Conservation (phyloP, 2,888 invertebrate genomes). For the Nomada lathburiana region DNA sequence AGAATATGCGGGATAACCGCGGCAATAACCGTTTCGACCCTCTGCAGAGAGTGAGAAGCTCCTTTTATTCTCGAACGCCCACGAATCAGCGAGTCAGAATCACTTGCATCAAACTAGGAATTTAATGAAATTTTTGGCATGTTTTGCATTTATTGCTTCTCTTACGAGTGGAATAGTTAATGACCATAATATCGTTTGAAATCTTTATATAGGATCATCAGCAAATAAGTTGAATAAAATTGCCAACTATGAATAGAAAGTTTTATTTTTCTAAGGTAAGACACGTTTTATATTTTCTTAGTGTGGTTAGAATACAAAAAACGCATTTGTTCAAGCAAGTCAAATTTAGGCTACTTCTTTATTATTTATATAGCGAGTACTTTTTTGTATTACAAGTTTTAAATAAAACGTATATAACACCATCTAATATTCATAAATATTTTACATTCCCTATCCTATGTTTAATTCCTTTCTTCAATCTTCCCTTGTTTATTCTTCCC, state of each 20-base stretch:
- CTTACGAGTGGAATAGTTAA: neutral
- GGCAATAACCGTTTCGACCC: slow-evolving; percentile 70
- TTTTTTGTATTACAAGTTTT: too few species aligned
- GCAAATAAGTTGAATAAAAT: neutral
- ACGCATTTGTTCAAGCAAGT: too few species aligned
- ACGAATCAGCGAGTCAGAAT: slow-evolving; percentile 18
- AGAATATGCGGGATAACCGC: slow-evolving; percentile 68
- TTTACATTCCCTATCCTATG: too few species aligned
- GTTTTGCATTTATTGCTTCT: neutral
- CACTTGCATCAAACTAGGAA: neutral
- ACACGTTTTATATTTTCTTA: too few species aligned
- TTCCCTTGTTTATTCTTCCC: too few species aligned
- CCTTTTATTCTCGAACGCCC: slow-evolving; percentile 56
- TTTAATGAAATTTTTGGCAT: slow-evolving; percentile 41
- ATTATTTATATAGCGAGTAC: too few species aligned
- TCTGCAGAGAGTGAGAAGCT: slow-evolving; percentile 59
- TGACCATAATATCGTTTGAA: neutral
- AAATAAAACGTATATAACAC: too few species aligned
- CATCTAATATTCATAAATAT: too few species aligned
- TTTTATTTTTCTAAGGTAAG: too few species aligned
- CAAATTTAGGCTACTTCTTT: too few species aligned
- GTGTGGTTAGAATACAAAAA: too few species aligned
- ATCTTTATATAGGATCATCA: neutral
- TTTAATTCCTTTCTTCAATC: too few species aligned
- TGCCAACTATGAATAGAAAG: neutral